phyloP scores from a whole-genome alignment of 2,888 invertebrate genomes.

The Epirrita christyi region DNA sequence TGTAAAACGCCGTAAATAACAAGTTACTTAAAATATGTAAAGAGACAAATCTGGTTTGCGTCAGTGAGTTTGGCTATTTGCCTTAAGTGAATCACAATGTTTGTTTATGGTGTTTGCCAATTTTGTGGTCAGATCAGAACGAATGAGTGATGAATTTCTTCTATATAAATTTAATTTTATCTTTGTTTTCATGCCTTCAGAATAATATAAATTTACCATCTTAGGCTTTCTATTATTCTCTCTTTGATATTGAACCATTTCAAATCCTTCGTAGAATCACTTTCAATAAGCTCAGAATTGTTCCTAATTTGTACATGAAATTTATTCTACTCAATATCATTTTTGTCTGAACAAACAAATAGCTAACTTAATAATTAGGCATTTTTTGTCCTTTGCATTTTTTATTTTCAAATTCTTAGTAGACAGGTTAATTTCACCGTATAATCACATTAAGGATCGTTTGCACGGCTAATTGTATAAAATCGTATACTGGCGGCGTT shows the following conservation, averaged over 20 bases:
- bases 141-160: not conserved
- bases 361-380: too few relatives aligned
- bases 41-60: not conserved
- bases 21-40: not conserved
- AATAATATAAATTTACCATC: too few relatives aligned
- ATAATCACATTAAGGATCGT: conserved; percentile 35
- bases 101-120: conserved; percentile 1
- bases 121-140: not conserved
- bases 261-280: too few relatives aligned
- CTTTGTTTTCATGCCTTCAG: too few relatives aligned
- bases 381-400: not conserved
- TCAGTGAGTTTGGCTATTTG: not conserved
- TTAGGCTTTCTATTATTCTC: too few relatives aligned
- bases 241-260: too few relatives aligned
- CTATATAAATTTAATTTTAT: too few relatives aligned
- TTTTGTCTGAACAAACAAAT: too few relatives aligned
- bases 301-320: too few relatives aligned
- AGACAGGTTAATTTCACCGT: conserved; percentile 13
- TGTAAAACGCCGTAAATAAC: not conserved
- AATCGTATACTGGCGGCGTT: conserved; percentile 46
- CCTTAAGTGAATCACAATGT: not conserved
- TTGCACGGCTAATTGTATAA: conserved; percentile 43
- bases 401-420: conserved; percentile 11
- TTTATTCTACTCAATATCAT: too few relatives aligned
- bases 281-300: too few relatives aligned